Conservation (phyloP, 2,113 vertebrate species). For the Ploceus nigricollis region DNA sequence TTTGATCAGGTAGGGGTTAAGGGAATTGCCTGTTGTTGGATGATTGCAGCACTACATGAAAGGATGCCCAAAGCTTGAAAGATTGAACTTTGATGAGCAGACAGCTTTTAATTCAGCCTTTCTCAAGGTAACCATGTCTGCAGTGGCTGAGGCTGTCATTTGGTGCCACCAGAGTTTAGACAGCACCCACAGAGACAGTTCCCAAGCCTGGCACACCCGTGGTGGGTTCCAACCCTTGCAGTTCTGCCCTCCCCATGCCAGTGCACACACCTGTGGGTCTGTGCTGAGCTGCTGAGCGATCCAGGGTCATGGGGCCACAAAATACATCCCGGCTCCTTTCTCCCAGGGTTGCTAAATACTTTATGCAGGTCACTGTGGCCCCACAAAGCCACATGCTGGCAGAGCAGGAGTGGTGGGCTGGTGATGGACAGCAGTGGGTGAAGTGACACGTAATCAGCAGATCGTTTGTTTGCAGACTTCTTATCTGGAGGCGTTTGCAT, state of each 20-base stretch:
- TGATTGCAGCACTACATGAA: background rate
- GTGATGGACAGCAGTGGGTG: background rate
- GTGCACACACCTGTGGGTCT: background rate
- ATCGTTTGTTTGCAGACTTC: background rate
- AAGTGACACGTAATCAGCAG: background rate
- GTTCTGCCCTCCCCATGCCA: background rate
- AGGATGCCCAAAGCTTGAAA: background rate
- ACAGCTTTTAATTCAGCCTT: background rate
- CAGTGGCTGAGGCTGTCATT: background rate
- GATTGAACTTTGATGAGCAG: background rate
- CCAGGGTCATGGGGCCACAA: background rate
- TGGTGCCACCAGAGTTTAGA: background rate
- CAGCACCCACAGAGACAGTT: background rate
- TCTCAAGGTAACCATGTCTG: background rate
- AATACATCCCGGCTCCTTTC: background rate
- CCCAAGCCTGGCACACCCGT: background rate
- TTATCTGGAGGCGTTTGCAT: constrained; percentile 29
- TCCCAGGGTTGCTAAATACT: background rate
- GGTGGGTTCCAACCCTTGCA: background rate
- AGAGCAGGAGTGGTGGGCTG: background rate
- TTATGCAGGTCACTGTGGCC: background rate
- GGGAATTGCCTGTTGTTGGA: background rate
- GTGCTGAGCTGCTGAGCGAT: background rate
- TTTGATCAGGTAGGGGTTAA: background rate
- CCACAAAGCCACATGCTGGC: background rate